A percentile compares a stretch with the other conserved stretches of the same genome.
phyloP scores from a whole-genome alignment of 2,797 vertebrate species.

The Masticophis lateralis region DNA sequence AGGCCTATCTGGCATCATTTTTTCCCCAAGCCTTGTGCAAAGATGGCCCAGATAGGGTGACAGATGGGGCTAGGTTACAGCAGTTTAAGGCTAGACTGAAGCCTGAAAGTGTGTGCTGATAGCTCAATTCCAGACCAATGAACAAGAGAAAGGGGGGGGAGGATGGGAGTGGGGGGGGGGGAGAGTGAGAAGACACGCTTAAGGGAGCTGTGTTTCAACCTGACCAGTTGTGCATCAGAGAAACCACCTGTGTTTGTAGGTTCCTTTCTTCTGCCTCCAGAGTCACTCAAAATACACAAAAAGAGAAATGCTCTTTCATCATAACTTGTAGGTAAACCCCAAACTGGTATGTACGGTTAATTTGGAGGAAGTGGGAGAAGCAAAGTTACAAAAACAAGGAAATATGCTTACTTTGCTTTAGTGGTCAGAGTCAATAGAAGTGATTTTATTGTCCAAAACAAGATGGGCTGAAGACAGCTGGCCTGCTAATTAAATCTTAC shows the following conservation, averaged over 20 bases:
- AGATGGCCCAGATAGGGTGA: slow-evolving; percentile 63
- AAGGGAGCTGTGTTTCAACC: background rate
- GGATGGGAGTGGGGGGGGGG: no score
- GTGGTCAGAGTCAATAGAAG: background rate
- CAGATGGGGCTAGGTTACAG: slow-evolving; percentile 71
- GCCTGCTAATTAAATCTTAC: background rate
- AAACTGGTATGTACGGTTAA: background rate
- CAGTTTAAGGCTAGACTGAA: slow-evolving; percentile 50
- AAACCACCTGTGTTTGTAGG: background rate
- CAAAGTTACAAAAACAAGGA: background rate
- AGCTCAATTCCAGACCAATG: slow-evolving; percentile 39
- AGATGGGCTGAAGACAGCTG: background rate
- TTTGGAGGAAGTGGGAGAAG: fast-evolving
- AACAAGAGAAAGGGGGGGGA: background rate
- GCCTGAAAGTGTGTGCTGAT: slow-evolving; percentile 46
- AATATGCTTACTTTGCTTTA: background rate
- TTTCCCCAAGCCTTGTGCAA: slow-evolving; percentile 59
- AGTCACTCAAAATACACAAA: background rate
- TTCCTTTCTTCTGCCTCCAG: slow-evolving; percentile 13
- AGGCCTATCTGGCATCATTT: slow-evolving; percentile 63
- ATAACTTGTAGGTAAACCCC: fast-evolving
- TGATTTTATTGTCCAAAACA: background rate
- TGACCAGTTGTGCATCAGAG: background rate
- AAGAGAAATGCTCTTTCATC: background rate
- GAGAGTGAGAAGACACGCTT: background rate